Evolutionary conservation across 2,888 invertebrate genomes (phyloP), one percentile per base, ranked within the genome.

Genomic region (Scaptomyza polygonia): DNA sequence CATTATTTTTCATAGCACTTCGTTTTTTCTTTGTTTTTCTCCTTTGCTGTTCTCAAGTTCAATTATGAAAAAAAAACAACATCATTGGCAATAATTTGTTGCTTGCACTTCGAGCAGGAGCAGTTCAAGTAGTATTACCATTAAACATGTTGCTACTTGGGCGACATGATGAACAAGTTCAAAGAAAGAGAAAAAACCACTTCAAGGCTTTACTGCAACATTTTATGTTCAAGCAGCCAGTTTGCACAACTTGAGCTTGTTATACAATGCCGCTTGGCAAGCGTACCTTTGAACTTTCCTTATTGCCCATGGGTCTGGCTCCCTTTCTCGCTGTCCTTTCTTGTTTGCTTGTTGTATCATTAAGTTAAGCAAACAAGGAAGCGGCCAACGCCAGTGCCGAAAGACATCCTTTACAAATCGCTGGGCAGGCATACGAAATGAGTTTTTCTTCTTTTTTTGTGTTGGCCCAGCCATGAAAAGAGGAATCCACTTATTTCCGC

Each of bases 251-350:
- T 66, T 53, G 58, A 75, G 77, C 75, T 67, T 63, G 81, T 86
- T 86, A 83, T 70, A 83, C 85, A 83, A 81, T 84, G 67, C 54
- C 85, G 81, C 80, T 77, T 81, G 67, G 53, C 51, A 47, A 51
- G 54, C 39, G 70, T 48, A 81, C 87, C 84, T 84, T 84, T 84
- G 85, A 84, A 84, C 87, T 85, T 84, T 87, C 47, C 30, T n/a
- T 21, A 32, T 36, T 40, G 12, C 27, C 48, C 34, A 36, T 29
- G 16, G 27, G 18, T 44, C 45, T 27, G 21, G 32, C 39, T 32
- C 34, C 8, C 25, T 27, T 27, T 18, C 8, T 39, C 18, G 30
- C 53, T 59, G 67, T 48, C 66, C 16, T 11, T 3, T 32, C 4
- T n/a, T 32, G 18, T 48, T 9, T 39, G 39, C 9, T 9, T 39